phyloP scores from a whole-genome alignment of 2,888 invertebrate genomes.

The Dascillus cervinus region DNA sequence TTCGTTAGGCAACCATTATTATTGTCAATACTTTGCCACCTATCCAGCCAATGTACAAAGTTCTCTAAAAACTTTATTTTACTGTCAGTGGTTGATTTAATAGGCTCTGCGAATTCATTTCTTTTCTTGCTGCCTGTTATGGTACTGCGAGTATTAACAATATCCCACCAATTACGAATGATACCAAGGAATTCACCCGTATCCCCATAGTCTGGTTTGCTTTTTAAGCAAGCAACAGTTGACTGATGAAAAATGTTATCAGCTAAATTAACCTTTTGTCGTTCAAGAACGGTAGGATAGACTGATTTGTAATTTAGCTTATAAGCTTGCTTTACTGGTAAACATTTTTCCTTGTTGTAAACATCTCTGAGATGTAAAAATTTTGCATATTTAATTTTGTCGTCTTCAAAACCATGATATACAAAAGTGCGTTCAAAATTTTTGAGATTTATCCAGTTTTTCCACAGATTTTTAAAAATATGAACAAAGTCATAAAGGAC shows the following conservation, averaged over 20 bases:
- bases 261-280: constrained; percentile 12
- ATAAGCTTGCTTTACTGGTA: constrained; percentile 8
- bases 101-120: no score
- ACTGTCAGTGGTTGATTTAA: no score
- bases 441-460: constrained; percentile 13
- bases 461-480: no score
- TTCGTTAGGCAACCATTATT: no score
- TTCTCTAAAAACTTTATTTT: no score
- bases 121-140: constrained; percentile 9
- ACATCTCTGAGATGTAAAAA: constrained; percentile 6
- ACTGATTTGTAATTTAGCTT: constrained; percentile 10
- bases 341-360: constrained; percentile 7
- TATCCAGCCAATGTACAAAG: no score
- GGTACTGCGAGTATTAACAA: constrained; percentile 7
- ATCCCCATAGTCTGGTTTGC: constrained; percentile 4
- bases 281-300: constrained; percentile 8
- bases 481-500: no score
- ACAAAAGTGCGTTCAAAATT: constrained; percentile 12
- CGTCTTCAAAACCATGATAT: constrained; percentile 5
- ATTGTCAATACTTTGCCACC: no score
- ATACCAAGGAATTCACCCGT: constrained; percentile 11
- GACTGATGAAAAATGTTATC: constrained; percentile 12
- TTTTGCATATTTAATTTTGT: constrained; percentile 5
- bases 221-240: constrained; percentile 10
- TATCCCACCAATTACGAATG: constrained; percentile 12